A percentile compares a stretch with the other conserved stretches of the same genome.
Conservation (phyloP, 2,113 vertebrate species). For the Ahaetulla prasina region DNA sequence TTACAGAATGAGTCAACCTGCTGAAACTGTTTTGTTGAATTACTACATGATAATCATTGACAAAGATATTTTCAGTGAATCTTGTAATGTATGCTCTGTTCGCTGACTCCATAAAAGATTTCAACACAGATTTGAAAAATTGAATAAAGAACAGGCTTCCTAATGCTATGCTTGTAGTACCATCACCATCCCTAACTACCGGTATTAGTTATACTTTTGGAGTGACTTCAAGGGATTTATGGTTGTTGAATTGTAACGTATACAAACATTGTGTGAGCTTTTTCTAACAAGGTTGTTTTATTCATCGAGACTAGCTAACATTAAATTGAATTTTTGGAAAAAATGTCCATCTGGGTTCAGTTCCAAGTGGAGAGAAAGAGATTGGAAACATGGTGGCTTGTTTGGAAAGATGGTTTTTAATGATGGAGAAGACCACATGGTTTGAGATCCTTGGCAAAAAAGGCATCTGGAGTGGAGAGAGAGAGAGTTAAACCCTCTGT, state of each 20-base stretch:
- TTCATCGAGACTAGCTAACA: background rate
- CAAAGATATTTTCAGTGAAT: background rate
- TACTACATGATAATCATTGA: too few species aligned
- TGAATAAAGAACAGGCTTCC: background rate
- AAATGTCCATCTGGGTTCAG: too few species aligned
- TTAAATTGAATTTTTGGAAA: too few species aligned
- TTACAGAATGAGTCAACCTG: background rate
- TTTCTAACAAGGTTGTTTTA: background rate
- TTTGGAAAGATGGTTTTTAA: too few species aligned
- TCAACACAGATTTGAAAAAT: background rate
- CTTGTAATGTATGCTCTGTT: background rate
- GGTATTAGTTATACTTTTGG: background rate
- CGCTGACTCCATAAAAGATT: background rate
- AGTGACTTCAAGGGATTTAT: background rate
- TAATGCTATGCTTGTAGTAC: background rate
- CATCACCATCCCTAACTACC: background rate
- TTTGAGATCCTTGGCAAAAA: too few species aligned
- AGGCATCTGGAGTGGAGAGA: too few species aligned
- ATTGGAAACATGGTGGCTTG: too few species aligned
- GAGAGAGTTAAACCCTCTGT: too few species aligned
- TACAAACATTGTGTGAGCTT: background rate
- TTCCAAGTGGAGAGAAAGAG: too few species aligned
- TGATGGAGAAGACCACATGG: too few species aligned
- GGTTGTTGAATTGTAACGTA: background rate
- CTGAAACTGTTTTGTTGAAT: background rate